Base-by-base conservation (phyloP, 2,113 vertebrate genomes). In the Sceloporus tristichus region DNA sequence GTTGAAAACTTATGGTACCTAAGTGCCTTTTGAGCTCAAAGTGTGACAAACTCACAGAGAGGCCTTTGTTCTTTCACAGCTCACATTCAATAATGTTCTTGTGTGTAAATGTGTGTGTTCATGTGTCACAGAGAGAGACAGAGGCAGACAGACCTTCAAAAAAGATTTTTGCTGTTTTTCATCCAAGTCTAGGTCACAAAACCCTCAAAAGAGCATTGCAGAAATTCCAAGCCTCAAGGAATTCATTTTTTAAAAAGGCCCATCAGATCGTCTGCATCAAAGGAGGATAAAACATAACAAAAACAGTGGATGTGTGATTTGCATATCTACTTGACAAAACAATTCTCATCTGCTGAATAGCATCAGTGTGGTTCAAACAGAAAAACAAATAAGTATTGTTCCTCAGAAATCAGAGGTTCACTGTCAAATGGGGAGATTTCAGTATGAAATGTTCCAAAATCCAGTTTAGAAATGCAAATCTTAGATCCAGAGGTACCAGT, bases 341-440 rank as follows among this genome's bases (percentile, higher is more conserved):
- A 70, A 2, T 68, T n/a, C 7, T 48, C 65, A 40, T 29, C 29
- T n/a, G 14, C 38, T 83, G 40, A 83, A 83, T 38, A 48, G 19
- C 65, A 53, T n/a, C 65, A 82, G 25, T 82, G 56, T 82, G 68
- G 81, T 42, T 53, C 23, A 38, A 79, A 79, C 77, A 54, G 48
- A 27, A 9, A n/a, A 70, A 53, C 21, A 4, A 66, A 5, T 23
- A 23, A 66, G 4, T 18, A 66, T 5, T 66, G 65, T 19, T 66
- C 65, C 16, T 38, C n/a, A 19, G 29, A 76, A 53, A 53, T 84
- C 48, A 48, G 7, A 21, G 40, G 7, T 25, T 73, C 66, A 21
- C 29, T 13, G 9, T 13, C 21, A 16, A 34, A 56, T 56, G 34
- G 48, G 11, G 5, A 34, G 4, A 34, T 56, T 38, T 54, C 42